phyloP scores from a whole-genome alignment of 2,113 vertebrate species.

The Hydropotes inermis region DNA sequence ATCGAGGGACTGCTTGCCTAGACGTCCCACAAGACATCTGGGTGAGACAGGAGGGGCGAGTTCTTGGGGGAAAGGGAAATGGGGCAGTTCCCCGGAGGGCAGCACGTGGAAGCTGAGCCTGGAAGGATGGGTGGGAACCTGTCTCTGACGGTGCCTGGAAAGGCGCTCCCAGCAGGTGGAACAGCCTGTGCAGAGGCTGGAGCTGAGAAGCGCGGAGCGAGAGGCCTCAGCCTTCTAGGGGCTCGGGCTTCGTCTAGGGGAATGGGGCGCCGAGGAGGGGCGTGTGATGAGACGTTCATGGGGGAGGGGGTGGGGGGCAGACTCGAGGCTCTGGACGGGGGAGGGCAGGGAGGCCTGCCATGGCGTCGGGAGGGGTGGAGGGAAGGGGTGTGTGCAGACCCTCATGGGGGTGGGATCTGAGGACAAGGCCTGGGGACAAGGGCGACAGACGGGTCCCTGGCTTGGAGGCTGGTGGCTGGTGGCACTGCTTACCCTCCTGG shows the following conservation, averaged over 20 bases:
- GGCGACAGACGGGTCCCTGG: too few species aligned
- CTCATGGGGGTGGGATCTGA: neutral
- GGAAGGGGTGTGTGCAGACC: neutral
- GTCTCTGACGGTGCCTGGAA: neutral
- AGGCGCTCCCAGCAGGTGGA: neutral
- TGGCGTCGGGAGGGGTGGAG: too few species aligned
- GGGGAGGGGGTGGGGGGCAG: neutral
- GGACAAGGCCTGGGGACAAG: neutral
- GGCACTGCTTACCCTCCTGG: neutral
- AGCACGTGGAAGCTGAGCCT: neutral
- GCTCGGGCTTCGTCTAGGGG: neutral
- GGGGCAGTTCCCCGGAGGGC: neutral
- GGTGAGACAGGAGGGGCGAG: neutral
- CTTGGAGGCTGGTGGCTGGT: too few species aligned
- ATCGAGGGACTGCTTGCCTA: neutral
- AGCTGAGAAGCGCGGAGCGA: neutral
- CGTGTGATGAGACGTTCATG: accelerated
- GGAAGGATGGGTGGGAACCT: neutral
- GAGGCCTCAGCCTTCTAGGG: accelerated
- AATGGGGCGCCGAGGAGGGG: neutral
- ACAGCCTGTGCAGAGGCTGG: neutral
- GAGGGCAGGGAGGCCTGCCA: neutral
- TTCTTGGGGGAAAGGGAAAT: neutral
- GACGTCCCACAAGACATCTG: neutral
- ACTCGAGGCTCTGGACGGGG: neutral